Evolutionary conservation across 2,797 vertebrate genomes (phyloP), one percentile per base, ranked within the genome.

Genomic region (Craterocephalus amniculus): DNA sequence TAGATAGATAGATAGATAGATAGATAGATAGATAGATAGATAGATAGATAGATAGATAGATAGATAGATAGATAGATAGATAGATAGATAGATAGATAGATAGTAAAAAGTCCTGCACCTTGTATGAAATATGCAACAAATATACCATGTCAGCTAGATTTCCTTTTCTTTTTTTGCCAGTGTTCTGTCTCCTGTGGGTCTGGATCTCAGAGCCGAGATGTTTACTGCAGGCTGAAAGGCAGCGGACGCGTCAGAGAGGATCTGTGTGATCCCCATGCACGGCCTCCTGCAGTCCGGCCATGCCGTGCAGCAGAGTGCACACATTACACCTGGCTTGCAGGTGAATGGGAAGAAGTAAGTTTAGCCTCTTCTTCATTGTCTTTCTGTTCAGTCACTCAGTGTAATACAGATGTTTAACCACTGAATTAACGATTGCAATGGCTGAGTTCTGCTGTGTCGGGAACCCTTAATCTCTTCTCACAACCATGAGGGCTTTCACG

Each of bases 101-200:
- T n/a, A n/a, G n/a, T n/a, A n/a, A n/a, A n/a, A n/a, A n/a, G n/a
- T n/a, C n/a, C n/a, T n/a, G n/a, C n/a, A 43, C 16, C 40, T 43
- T 43, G 40, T 18, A 43, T 43, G 40, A 43, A 43, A 43, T 16
- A 43, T 16, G 20, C 40, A 38, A 40, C 6, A 45, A 45, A 20
- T n/a, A n/a, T 45, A 1, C 18, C 43, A 45, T n/a, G 6, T 6
- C 16, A 45, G n/a, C 7, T 45, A 2, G 2, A 20, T 20, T 45
- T 20, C 14, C 2, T 81, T 43, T 85, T 27, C 84, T 24, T 80
- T 27, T 45, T 70, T 72, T 55, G 1, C n/a, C n/a, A 99, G 97
- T 99, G 97, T 64, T 97, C 97, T 4, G 94, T 92, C 31, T 96
- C 95, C 79, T 99, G 97, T 70, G 97, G 97, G 26, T 80, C 80